Evolutionary conservation across 2,888 invertebrate species (phyloP).

Genomic region (Nephrocerus scutellatus): DNA sequence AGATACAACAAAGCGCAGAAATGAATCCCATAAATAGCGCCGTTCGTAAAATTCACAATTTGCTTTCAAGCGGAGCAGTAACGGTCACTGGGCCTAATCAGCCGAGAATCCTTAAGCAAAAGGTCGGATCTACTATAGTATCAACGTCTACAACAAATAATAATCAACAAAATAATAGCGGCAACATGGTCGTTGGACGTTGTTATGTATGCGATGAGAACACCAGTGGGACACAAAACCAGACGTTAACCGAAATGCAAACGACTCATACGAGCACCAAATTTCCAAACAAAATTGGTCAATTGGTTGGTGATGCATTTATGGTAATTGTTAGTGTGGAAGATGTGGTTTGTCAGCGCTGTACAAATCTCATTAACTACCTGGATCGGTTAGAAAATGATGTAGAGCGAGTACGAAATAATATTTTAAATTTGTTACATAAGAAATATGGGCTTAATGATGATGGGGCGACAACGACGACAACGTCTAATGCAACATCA

Average conservation of each 20-base stretch:
- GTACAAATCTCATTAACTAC: constrained; percentile 48
- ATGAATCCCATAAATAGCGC: constrained; percentile 46
- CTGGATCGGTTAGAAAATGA: constrained; percentile 49
- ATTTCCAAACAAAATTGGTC: constrained; percentile 50
- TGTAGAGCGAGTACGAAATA: constrained; percentile 45
- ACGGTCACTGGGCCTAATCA: constrained; percentile 47
- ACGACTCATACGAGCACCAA: constrained; percentile 48
- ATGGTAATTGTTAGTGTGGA: constrained; percentile 48
- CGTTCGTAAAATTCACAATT: constrained; percentile 47
- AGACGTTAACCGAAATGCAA: constrained; percentile 41
- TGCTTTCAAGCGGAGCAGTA: constrained; percentile 46
- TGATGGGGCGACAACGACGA: constrained; percentile 26
- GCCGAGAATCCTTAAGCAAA: constrained; percentile 44
- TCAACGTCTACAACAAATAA: constrained; percentile 25
- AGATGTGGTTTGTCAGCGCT: constrained; percentile 48
- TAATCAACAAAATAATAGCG: constrained; percentile 25
- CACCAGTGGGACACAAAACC: constrained; percentile 34
- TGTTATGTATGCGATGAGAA: constrained; percentile 49
- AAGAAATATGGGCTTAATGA: constrained; percentile 47
- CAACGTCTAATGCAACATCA: constrained; percentile 18
- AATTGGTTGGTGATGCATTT: constrained; percentile 49
- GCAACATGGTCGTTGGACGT: constrained; percentile 26
- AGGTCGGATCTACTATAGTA: constrained; percentile 31
- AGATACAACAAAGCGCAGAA: too few relatives aligned
- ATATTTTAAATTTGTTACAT: constrained; percentile 42